Base-by-base conservation (phyloP, 2,888 invertebrate species). In the Drosophila merina region DNA sequence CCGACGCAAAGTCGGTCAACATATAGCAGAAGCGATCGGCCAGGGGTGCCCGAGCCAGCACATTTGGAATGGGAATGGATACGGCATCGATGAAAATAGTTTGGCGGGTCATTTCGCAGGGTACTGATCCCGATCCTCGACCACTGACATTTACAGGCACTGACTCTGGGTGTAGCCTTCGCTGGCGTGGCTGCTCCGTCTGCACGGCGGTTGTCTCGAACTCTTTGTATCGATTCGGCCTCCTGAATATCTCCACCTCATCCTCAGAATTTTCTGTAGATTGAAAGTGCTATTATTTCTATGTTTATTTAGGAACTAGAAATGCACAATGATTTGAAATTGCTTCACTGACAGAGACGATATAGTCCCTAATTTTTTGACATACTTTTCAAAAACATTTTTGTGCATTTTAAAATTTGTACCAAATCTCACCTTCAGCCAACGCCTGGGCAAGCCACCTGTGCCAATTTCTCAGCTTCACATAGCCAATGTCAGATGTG, bases 11-110 rank as follows among this genome's bases (percentile, higher is more conserved):
- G 40, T 84, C 84, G 26, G 84, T 80, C 52, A 84, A 56, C 75
- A 86, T 86, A 64, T 84, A 84, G 76, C 84, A 84, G 33, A 86
- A 86, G 0, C 84, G 77, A 73, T 86, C 84, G 26, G 78, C 60
- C 20, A 84, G 45, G 0, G 86, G 84, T 0, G 78, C 62, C 2
- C 86, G 74, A 3, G 10, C 48, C 10, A 59, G 30, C 3, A 62
- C 8, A 14, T n/a, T 42, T 2, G 79, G 77, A 3, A 54, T 45
- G 5, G 70, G 25, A 1, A 58, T 30, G 4, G 70, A 8, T 0
- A 67, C 38, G 8, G 79, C 76, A 50, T 76, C 82, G n/a, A 84
- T 82, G 4, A 58, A 66, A 12, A 84, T 49, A 7, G 76, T 82
- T 25, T 84, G 84, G 1, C 69, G 70, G 1, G 45, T 73, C 1